Evolutionary conservation across 23 tunicate species (phyloP), one percentile per base, ranked within the genome.

Genomic region (Ascidia mentula): DNA sequence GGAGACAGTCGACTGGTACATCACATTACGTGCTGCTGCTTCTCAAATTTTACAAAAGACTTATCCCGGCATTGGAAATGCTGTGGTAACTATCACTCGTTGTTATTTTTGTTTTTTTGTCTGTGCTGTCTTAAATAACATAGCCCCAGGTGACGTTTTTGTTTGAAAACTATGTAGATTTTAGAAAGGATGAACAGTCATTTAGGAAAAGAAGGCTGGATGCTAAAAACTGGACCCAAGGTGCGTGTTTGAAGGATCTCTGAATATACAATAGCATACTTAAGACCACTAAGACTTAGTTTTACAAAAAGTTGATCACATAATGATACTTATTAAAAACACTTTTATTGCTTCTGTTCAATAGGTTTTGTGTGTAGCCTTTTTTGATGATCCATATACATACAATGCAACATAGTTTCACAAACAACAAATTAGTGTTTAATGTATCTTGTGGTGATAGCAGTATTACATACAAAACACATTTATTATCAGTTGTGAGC

Each of bases 161-260:
- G 53, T 42, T n/a, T n/a, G n/a, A n/a, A n/a, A n/a, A n/a, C 24
- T 53, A 1, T 53, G 13, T 40, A 93, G 98, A 80, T 93, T 36
- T 7, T 93, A 8, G 46, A 69, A 59, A 59, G 79, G 36, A 34
- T 93, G 75, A 88, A 85, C 79, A 84, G 82, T 30, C 79, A 87
- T 34, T 87, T 81, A 15, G 69, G 36, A 37, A 93, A 93, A 80
- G 93, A 93, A 84, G 98, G 98, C 1, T 93, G 90, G 89, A 88
- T 93, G 98, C 59, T 74, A 8, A 93, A 93, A 80, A 93, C 98
- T 3, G 98, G 98, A 18, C 98, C 98, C 18, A 93, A 88, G 60
- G 98, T 92, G 18, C 8, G 72, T 36, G 38, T n/a, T 71, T n/a
- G 18, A 0, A 0, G n/a, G 28, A 31, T 0, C 75, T 75, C 69